Conservation (phyloP, 2,113 vertebrate species). For the Collichthys lucidus region DNA sequence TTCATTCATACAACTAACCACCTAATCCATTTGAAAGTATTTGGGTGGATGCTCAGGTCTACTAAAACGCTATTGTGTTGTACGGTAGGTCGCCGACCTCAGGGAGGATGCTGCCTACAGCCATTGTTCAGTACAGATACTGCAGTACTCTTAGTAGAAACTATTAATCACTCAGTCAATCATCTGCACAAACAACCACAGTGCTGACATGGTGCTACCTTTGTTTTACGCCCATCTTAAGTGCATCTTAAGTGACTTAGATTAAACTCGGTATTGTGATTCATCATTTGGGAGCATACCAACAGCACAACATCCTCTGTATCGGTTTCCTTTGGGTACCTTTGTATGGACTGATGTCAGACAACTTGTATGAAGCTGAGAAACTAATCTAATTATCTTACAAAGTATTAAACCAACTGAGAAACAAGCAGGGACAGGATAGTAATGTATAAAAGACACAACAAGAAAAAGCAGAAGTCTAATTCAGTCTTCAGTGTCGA, state of each 20-base stretch:
- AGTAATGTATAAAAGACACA: neutral
- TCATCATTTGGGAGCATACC: neutral
- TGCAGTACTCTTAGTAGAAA: neutral
- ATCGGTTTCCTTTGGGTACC: neutral
- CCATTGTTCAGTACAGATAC: conserved; percentile 18
- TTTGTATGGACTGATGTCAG: neutral
- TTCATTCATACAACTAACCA: neutral
- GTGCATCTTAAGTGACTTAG: neutral
- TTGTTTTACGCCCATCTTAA: neutral
- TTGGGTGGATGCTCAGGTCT: conserved; percentile 26
- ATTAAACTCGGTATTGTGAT: neutral
- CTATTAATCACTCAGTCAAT: conserved; percentile 6
- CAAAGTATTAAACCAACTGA: neutral
- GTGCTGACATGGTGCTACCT: neutral
- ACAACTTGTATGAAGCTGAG: neutral
- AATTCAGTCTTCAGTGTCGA: neutral
- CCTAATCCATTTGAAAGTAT: conserved; percentile 23
- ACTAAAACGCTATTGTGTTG: neutral
- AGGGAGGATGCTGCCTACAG: neutral
- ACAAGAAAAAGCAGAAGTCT: neutral
- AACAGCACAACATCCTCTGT: neutral
- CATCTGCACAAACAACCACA: neutral
- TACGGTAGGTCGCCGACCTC: neutral
- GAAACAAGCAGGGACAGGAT: neutral
- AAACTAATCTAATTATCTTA: neutral